A percentile compares a stretch with the other conserved stretches of the same genome.
These are phyloP conservation scores for Danio aesculapii DNA, from an alignment of 2,797 vertebrate species.

Conservation along the genomic window DNA sequence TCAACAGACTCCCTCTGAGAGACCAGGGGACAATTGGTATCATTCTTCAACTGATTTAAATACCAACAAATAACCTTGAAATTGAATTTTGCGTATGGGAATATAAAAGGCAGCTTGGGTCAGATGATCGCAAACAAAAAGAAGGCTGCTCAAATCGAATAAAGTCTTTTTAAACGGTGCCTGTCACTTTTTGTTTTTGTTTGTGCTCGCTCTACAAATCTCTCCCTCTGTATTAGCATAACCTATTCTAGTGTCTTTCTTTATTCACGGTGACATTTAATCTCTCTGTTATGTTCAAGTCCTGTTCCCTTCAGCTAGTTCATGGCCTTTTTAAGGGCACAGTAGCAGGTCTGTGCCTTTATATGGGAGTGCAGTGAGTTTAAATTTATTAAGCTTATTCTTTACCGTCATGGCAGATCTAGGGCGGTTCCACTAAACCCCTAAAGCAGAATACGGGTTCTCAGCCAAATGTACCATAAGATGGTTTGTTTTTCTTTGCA, in stretches of 20 bases:
- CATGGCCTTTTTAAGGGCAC: slow-evolving; percentile 42
- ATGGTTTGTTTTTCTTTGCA: slow-evolving; percentile 22
- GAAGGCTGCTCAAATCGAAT: slow-evolving; percentile 25
- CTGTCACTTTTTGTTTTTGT: neutral
- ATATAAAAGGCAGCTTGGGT: neutral
- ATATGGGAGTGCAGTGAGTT: slow-evolving; percentile 26
- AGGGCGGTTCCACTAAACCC: slow-evolving; percentile 2
- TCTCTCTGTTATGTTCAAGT: slow-evolving; percentile 11
- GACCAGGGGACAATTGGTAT: slow-evolving; percentile 2
- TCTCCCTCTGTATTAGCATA: slow-evolving; percentile 18
- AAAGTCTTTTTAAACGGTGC: neutral
- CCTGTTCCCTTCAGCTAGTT: slow-evolving; percentile 34
- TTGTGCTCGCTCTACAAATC: slow-evolving; percentile 1
- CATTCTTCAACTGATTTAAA: slow-evolving; percentile 27
- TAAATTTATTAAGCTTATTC: slow-evolving; percentile 30
- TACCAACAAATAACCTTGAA: slow-evolving; percentile 1
- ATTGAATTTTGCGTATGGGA: neutral
- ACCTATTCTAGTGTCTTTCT: slow-evolving; percentile 29
- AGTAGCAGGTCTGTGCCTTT: slow-evolving; percentile 4
- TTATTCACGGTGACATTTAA: slow-evolving; percentile 44
- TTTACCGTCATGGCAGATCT: slow-evolving; percentile 15
- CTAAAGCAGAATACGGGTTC: slow-evolving; percentile 21
- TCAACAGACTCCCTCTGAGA: slow-evolving; percentile 27
- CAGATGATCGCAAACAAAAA: slow-evolving; percentile 15
- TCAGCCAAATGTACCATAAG: neutral